A percentile compares a stretch with the other conserved stretches of the same genome.
phyloP scores from a whole-genome alignment of 2,888 invertebrate genomes.

The Patella pellucida region DNA sequence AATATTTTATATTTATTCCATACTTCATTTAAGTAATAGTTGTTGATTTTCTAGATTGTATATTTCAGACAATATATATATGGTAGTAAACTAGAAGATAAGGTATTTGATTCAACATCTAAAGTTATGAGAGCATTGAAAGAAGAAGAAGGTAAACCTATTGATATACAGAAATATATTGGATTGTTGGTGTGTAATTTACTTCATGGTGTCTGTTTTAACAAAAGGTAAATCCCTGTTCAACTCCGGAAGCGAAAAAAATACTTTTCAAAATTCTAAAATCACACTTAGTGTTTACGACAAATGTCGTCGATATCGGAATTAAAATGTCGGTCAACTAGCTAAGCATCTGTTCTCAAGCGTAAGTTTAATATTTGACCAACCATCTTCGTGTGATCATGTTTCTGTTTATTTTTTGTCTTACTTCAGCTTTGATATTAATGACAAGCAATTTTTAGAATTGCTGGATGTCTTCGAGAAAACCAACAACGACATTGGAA shows the following conservation, averaged over 20 bases:
- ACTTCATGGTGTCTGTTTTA: not conserved
- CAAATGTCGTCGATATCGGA: too few relatives aligned
- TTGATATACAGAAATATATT: not conserved
- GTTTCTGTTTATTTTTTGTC: too few relatives aligned
- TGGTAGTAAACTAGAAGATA: not conserved
- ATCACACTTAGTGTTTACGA: too few relatives aligned
- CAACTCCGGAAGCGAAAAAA: too few relatives aligned
- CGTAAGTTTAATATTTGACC: too few relatives aligned
- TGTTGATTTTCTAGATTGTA: not conserved
- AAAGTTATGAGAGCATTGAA: not conserved
- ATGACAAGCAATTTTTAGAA: slow-evolving; percentile 13
- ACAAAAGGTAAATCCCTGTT: not conserved
- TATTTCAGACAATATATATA: not conserved
- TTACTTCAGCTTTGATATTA: slow-evolving; percentile 14
- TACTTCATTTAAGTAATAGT: not conserved
- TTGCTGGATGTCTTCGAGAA: not conserved
- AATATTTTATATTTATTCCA: not conserved
- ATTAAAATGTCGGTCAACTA: too few relatives aligned
- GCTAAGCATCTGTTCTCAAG: too few relatives aligned
- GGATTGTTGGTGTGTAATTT: not conserved
- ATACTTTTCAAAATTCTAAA: too few relatives aligned
- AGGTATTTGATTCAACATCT: not conserved
- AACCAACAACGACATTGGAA: not conserved
- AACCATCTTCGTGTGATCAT: too few relatives aligned
- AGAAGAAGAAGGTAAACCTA: not conserved